Evolutionary conservation across 2,797 vertebrate genomes (phyloP).

Genomic region (Danio aesculapii): DNA sequence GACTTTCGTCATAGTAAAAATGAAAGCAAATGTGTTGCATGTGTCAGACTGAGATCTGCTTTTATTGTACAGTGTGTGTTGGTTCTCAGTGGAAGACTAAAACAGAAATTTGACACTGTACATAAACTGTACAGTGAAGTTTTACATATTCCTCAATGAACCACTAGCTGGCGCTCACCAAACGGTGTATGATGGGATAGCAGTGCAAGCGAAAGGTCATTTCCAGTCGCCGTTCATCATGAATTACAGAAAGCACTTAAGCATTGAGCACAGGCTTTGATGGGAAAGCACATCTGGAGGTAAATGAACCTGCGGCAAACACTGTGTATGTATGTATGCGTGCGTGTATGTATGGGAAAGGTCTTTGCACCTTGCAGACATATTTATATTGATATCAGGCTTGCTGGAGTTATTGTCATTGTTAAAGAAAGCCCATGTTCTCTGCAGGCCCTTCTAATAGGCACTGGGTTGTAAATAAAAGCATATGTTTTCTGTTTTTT

Average conservation of each 20-base stretch:
- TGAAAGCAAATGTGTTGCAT: constrained; percentile 8
- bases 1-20: constrained; percentile 73
- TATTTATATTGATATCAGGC: constrained; percentile 85
- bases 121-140: constrained; percentile 29
- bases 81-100: constrained; percentile 16
- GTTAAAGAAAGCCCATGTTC: constrained; percentile 74
- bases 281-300: constrained; percentile 32
- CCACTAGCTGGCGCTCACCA: constrained; percentile 37
- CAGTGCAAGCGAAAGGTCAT: not conserved
- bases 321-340: constrained; percentile 9
- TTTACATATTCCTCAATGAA: constrained; percentile 39
- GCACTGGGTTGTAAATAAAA: constrained; percentile 94
- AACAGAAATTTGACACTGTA: constrained; percentile 39
- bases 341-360: constrained; percentile 62
- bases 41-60: constrained; percentile 45
- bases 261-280: constrained; percentile 25
- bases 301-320: not conserved
- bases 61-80: constrained; percentile 45
- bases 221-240: not conserved
- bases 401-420: constrained; percentile 76
- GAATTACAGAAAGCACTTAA: constrained; percentile 37
- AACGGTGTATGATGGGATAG: not conserved
- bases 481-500: constrained; percentile 67
- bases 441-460: constrained; percentile 72
- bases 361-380: constrained; percentile 81